phyloP scores from a whole-genome alignment of 2,888 invertebrate species.

The Nemoura dubitans region DNA sequence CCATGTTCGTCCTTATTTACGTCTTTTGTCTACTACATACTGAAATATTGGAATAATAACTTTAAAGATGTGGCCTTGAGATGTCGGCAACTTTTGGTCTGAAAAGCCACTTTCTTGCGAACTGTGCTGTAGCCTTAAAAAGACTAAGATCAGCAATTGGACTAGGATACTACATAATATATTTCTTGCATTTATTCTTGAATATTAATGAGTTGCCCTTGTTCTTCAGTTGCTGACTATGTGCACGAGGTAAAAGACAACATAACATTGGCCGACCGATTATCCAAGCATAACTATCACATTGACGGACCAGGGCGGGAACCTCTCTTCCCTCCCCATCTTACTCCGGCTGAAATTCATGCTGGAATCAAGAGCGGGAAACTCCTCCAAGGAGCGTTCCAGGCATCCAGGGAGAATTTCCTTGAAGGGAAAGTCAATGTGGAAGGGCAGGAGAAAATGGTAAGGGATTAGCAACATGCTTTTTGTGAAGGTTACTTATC shows the following conservation, averaged over 20 bases:
- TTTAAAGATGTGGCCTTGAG: too few species aligned
- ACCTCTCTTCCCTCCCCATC: conserved; percentile 85
- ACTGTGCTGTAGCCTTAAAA: too few species aligned
- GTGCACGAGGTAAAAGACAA: conserved; percentile 74
- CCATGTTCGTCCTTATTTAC: too few species aligned
- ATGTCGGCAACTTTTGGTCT: too few species aligned
- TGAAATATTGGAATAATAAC: too few species aligned
- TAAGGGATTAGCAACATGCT: conserved; percentile 60
- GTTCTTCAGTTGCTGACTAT: conserved; percentile 74
- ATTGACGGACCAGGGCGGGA: conserved; percentile 60
- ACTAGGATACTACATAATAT: not conserved
- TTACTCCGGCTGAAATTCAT: conserved; percentile 79
- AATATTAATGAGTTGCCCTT: not conserved
- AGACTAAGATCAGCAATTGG: too few species aligned
- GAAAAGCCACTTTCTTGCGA: too few species aligned
- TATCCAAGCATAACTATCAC: conserved; percentile 61
- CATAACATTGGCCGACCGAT: conserved; percentile 80
- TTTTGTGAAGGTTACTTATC: not conserved
- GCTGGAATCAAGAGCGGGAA: conserved; percentile 80
- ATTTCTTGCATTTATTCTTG: not conserved
- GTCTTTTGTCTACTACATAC: too few species aligned
- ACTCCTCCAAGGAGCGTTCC: conserved; percentile 79
- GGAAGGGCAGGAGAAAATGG: conserved; percentile 80
- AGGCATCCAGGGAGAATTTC: conserved; percentile 92
- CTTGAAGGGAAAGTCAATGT: conserved; percentile 89